Conservation (phyloP, 2,797 vertebrate genomes). For the Thunnus albacares region DNA sequence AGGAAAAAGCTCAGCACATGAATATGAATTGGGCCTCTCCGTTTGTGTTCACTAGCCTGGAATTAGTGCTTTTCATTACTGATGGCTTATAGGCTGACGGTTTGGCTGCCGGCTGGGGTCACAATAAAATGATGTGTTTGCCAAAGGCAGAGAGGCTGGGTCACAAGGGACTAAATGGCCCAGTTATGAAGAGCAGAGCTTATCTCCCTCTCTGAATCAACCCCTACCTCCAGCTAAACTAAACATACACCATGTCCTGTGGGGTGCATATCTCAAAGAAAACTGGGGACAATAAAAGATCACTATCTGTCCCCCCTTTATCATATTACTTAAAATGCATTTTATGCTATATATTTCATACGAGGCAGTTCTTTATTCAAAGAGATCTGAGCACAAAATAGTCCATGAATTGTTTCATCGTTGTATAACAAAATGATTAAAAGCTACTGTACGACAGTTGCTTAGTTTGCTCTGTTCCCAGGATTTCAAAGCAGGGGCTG, state of each 20-base stretch:
- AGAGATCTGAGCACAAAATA: slow-evolving; percentile 22
- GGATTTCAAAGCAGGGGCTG: slow-evolving; percentile 40
- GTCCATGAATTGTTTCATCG: slow-evolving; percentile 29
- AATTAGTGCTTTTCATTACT: slow-evolving; percentile 87
- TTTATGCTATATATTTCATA: slow-evolving; percentile 32
- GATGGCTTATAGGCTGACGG: slow-evolving; percentile 79
- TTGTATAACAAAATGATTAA: slow-evolving; percentile 48
- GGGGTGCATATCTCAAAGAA: slow-evolving; percentile 57
- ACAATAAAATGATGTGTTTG: slow-evolving; percentile 86
- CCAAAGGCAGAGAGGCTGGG: slow-evolving; percentile 82
- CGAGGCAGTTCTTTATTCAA: slow-evolving; percentile 10
- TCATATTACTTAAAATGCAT: slow-evolving; percentile 52
- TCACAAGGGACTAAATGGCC: slow-evolving; percentile 85
- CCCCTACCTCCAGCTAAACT: slow-evolving; percentile 71
- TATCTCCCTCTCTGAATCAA: slow-evolving; percentile 82
- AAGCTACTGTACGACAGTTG: slow-evolving; percentile 35
- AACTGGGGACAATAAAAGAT: slow-evolving; percentile 54
- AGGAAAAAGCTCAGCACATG: slow-evolving; percentile 63
- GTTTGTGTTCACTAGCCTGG: slow-evolving; percentile 74
- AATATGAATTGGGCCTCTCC: slow-evolving; percentile 72
- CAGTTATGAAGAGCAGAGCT: slow-evolving; percentile 85
- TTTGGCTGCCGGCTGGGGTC: slow-evolving; percentile 82
- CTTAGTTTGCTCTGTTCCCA: slow-evolving; percentile 40
- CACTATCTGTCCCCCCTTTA: slow-evolving; percentile 47
- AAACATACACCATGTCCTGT: slow-evolving; percentile 65